phyloP scores from a whole-genome alignment of 2,797 vertebrate species.

The Choloepus didactylus region DNA sequence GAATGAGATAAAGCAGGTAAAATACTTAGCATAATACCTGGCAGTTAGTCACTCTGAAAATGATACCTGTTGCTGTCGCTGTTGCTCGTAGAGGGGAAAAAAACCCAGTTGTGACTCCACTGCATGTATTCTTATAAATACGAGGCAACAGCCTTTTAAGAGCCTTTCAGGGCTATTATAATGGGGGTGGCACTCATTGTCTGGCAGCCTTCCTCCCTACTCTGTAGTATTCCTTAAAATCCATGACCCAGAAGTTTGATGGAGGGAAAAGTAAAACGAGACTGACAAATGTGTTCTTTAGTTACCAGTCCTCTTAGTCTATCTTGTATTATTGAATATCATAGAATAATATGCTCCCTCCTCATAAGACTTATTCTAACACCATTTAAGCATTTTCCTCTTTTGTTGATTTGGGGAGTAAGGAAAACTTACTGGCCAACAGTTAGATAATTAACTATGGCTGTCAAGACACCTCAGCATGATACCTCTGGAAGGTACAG shows the following conservation, averaged over 20 bases:
- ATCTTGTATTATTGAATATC: background rate
- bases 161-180: background rate
- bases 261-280: slow-evolving; percentile 21
- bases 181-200: background rate
- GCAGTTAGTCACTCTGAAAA: background rate
- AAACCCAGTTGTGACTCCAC: background rate
- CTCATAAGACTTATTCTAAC: background rate
- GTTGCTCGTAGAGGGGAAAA: background rate
- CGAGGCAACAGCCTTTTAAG: background rate
- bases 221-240: background rate
- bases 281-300: background rate
- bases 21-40: background rate
- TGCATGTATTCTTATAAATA: background rate
- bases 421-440: background rate
- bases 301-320: background rate
- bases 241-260: background rate
- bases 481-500: background rate
- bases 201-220: background rate
- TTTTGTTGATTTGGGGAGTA: background rate
- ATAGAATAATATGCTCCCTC: background rate
- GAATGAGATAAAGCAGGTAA: background rate
- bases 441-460: slow-evolving; percentile 10
- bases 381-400: background rate
- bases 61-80: background rate
- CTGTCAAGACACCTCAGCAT: background rate